Evolutionary conservation across 2,797 vertebrate species (phyloP).

Genomic region (Picus viridis): DNA sequence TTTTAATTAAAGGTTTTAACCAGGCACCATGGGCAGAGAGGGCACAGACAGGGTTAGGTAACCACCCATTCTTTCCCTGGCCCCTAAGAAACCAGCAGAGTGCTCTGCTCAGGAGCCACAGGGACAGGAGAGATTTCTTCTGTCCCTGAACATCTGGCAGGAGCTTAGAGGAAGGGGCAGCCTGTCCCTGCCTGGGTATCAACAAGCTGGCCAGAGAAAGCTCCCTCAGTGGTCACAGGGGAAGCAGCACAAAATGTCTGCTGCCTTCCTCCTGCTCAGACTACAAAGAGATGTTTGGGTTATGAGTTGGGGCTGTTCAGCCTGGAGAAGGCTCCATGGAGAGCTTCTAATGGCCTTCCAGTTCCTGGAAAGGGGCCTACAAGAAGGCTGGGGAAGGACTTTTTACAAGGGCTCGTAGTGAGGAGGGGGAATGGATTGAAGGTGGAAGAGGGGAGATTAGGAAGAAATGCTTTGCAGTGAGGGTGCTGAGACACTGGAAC

Average conservation of each 20-base stretch:
- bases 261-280: background rate
- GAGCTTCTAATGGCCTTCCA: no score
- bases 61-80: background rate
- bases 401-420: no score
- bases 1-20: background rate
- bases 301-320: no score
- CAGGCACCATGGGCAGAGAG: background rate
- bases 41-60: background rate
- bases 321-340: no score
- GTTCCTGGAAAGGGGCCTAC: no score
- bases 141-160: background rate
- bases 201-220: background rate
- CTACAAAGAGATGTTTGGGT: background rate
- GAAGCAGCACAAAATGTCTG: background rate
- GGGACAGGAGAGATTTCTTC: background rate
- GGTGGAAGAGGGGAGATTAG: no score
- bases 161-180: background rate
- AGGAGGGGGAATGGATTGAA: no score
- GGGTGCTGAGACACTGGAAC: no score
- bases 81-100: background rate
- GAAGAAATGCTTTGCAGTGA: no score
- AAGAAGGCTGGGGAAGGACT: no score
- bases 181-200: background rate
- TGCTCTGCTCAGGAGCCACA: accelerated
- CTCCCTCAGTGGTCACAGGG: background rate